Conservation (phyloP, 1,140 invertebrate genomes). For the Samia ricini region DNA sequence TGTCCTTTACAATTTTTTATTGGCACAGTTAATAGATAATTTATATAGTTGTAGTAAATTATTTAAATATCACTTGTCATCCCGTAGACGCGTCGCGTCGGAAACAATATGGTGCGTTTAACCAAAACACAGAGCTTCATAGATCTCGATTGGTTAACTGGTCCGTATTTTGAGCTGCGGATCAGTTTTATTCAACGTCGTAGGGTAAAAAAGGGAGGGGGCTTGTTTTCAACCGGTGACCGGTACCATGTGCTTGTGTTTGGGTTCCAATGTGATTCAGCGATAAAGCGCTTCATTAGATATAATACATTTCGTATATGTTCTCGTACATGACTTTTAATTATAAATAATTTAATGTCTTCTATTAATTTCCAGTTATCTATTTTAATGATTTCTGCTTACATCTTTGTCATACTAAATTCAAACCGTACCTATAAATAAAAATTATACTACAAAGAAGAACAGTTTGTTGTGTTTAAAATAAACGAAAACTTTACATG, state of each 20-base stretch:
- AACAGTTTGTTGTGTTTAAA: too few relatives aligned
- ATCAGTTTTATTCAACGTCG: slow-evolving; percentile 44
- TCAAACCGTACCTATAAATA: too few relatives aligned
- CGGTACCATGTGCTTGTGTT: slow-evolving; percentile 40
- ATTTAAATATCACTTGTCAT: not conserved
- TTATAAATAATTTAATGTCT: too few relatives aligned
- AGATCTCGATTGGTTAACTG: slow-evolving; percentile 24
- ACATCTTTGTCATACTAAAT: too few relatives aligned
- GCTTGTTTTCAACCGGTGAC: slow-evolving; percentile 33
- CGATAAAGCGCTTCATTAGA: slow-evolving; percentile 17
- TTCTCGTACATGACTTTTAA: too few relatives aligned
- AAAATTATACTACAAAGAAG: too few relatives aligned
- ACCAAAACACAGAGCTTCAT: slow-evolving; percentile 8
- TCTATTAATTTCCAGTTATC: too few relatives aligned
- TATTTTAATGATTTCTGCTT: too few relatives aligned
- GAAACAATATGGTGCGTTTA: not conserved
- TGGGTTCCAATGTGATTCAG: slow-evolving; percentile 13
- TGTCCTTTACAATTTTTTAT: slow-evolving; percentile 11
- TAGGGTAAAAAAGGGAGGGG: slow-evolving; percentile 29
- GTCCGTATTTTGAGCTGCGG: slow-evolving; percentile 40
- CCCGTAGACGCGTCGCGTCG: not conserved
- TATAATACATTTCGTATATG: not conserved
- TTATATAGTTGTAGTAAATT: not conserved
- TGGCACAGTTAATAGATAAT: not conserved
- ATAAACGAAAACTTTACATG: too few relatives aligned